Evolutionary conservation across 2,888 invertebrate species (phyloP).

Genomic region (Stomorhina lunata): DNA sequence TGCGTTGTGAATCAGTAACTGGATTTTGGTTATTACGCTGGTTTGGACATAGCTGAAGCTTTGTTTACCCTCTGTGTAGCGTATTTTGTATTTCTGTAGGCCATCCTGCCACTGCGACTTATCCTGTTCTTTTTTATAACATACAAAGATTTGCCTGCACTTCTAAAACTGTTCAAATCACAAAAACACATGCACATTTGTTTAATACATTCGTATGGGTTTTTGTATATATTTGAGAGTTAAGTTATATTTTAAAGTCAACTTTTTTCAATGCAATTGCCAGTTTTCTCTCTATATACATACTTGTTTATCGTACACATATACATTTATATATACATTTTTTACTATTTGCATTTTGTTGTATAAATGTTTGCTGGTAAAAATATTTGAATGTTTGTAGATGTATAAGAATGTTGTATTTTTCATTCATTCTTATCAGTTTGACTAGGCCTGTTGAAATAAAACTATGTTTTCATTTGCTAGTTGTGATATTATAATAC

Average conservation of each 20-base stretch:
- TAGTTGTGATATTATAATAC: neutral
- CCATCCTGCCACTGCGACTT: too few relatives aligned
- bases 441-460: slow-evolving; percentile 50
- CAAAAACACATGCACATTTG: neutral
- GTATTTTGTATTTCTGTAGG: too few relatives aligned
- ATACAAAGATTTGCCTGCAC: slow-evolving; percentile 13
- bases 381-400: neutral
- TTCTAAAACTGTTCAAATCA: neutral
- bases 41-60: too few relatives aligned
- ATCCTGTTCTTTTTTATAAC: too few relatives aligned
- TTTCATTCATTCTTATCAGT: slow-evolving; percentile 34
- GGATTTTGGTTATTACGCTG: too few relatives aligned
- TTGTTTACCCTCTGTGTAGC: too few relatives aligned
- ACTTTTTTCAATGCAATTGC: slow-evolving; percentile 35
- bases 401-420: neutral
- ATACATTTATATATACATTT: neutral
- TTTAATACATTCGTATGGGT: neutral
- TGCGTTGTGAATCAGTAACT: too few relatives aligned
- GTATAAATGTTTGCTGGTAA: slow-evolving; percentile 30
- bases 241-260: slow-evolving; percentile 9
- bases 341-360: neutral
- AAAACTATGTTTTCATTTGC: slow-evolving; percentile 35
- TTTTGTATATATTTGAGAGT: neutral
- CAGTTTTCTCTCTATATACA: slow-evolving; percentile 1
- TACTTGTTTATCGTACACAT: too few relatives aligned